Conservation (phyloP, 2,797 vertebrate species). For the Picus viridis region DNA sequence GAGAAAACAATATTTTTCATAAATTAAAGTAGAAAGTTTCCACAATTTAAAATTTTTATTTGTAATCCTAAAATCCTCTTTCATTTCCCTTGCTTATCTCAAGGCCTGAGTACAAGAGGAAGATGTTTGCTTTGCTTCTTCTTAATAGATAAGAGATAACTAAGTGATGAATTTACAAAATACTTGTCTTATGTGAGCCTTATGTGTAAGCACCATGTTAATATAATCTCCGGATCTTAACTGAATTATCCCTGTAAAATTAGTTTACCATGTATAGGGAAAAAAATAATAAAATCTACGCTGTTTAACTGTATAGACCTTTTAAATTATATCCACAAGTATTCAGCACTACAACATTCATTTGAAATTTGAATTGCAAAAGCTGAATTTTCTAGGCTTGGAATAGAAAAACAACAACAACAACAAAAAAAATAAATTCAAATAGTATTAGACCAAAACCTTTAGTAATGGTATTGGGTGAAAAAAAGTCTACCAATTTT, state of each 20-base stretch:
- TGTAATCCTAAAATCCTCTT: conserved; percentile 78
- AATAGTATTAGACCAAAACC: conserved; percentile 56
- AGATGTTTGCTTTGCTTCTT: conserved; percentile 71
- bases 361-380: conserved; percentile 78
- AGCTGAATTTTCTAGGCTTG: conserved; percentile 61
- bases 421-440: no score
- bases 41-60: conserved; percentile 78
- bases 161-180: conserved; percentile 79
- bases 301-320: conserved; percentile 66
- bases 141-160: conserved; percentile 74
- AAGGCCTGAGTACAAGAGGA: conserved; percentile 71
- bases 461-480: not conserved
- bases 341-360: conserved; percentile 72
- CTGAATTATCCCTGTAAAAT: conserved; percentile 63
- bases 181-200: conserved; percentile 65
- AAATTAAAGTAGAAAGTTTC: conserved; percentile 79
- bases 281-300: conserved; percentile 45
- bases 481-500: not conserved
- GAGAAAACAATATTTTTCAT: conserved; percentile 63
- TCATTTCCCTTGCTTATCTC: conserved; percentile 70
- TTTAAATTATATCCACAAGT: conserved; percentile 71
- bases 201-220: conserved; percentile 61
- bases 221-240: conserved; percentile 69
- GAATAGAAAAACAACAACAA: conserved; percentile 70
- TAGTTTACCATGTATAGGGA: conserved; percentile 19